A percentile compares a stretch with the other conserved stretches of the same genome.
Conservation (phyloP, 92 coral and sea anemone genomes). For the Paragorgia papillata region DNA sequence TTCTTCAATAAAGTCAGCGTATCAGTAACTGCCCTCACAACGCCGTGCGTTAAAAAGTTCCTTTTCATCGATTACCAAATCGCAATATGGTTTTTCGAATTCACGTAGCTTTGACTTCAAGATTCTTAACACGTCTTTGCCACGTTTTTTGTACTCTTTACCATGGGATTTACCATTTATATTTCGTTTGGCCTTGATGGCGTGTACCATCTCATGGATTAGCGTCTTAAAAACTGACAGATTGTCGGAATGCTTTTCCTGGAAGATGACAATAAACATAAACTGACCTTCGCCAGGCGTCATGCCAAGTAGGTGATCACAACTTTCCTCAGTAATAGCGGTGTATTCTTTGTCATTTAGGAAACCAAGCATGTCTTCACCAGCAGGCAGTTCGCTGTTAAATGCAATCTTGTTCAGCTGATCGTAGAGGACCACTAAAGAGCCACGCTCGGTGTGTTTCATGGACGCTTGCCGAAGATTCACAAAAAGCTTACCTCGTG, state of each 20-base stretch:
- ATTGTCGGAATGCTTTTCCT: background rate
- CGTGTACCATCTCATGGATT: slow-evolving; percentile 19
- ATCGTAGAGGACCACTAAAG: slow-evolving; percentile 2
- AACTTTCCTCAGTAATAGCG: background rate
- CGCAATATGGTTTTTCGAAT: slow-evolving; percentile 2
- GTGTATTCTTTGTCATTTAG: background rate
- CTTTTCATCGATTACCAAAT: background rate
- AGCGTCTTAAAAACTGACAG: slow-evolving; percentile 8
- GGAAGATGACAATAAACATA: slow-evolving; percentile 12
- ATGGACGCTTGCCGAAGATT: background rate
- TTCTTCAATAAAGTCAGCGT: no score
- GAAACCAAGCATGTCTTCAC: slow-evolving; percentile 3
- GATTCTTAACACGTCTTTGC: background rate
- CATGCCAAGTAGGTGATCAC: background rate
- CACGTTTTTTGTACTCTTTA: slow-evolving; percentile 1
- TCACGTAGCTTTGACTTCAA: background rate
- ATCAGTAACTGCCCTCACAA: no score
- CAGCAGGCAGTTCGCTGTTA: slow-evolving; percentile 10
- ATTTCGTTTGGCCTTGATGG: background rate
- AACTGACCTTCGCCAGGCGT: background rate
- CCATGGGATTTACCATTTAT: slow-evolving; percentile 9
- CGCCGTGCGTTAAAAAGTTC: no score
- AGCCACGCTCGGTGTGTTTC: slow-evolving; percentile 7
- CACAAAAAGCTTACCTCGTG: background rate
- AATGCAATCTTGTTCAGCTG: background rate